A percentile compares a stretch with the other conserved stretches of the same genome.
phyloP scores from a whole-genome alignment of 2,888 invertebrate genomes.

The Encarsia formosa region DNA sequence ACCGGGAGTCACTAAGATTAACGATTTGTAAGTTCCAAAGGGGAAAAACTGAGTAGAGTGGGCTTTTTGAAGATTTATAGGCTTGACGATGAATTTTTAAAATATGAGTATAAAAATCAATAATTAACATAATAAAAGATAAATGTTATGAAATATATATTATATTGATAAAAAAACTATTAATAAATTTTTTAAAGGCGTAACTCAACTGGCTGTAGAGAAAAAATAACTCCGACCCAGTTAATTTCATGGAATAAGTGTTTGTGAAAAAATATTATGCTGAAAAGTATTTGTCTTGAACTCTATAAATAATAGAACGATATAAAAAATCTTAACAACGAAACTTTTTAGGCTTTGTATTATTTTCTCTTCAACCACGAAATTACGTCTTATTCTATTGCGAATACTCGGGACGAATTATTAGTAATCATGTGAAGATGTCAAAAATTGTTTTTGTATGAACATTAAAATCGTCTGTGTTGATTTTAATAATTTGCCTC shows the following conservation, averaged over 20 bases:
- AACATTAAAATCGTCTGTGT: slow-evolving; percentile 30
- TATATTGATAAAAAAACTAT: slow-evolving; percentile 27
- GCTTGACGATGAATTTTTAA: slow-evolving; percentile 19
- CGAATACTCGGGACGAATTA: slow-evolving; percentile 27
- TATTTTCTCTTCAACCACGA: slow-evolving; percentile 29
- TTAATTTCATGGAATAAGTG: no score
- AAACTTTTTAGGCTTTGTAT: slow-evolving; percentile 23
- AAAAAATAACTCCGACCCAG: no score
- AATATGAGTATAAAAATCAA: slow-evolving; percentile 23
- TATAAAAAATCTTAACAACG: background rate
- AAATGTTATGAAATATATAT: slow-evolving; percentile 34
- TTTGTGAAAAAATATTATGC: no score
- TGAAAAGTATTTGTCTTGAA: no score
- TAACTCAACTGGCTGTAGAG: slow-evolving; percentile 30
- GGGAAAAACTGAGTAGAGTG: no score
- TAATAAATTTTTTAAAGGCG: slow-evolving; percentile 29
- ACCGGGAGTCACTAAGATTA: no score
- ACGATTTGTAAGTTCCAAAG: no score
- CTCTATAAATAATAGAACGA: no score
- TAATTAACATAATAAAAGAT: slow-evolving; percentile 36
- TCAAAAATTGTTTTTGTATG: slow-evolving; percentile 31
- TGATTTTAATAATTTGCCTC: slow-evolving; percentile 23
- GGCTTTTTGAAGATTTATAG: slow-evolving; percentile 4
- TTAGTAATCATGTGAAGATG: slow-evolving; percentile 23
- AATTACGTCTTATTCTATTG: slow-evolving; percentile 35